Base-by-base conservation (phyloP, 2,888 invertebrate species). In the Rhingia campestris region DNA sequence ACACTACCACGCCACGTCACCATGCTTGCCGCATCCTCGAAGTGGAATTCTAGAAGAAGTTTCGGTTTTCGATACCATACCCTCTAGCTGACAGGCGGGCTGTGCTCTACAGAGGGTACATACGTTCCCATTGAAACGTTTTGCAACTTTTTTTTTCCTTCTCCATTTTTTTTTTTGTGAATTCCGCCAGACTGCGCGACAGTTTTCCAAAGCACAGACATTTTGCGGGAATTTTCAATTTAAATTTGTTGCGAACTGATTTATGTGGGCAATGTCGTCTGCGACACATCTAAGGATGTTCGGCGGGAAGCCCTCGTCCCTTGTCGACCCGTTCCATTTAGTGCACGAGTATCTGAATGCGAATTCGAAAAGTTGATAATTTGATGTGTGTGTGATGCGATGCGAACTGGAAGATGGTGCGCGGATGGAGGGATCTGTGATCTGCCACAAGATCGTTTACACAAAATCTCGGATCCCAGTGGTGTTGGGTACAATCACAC, bases 241-340 rank as follows among this genome's bases (percentile, higher is more conserved):
- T 86, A 82, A 86, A 86, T 86, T 87, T 86, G 79, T 69, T 72
- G 72, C 58, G 66, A 86, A 86, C 86, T 87, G 86, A 86, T 86
- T 86, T 86, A 87, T 86, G 86, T 86, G 86, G 86, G 87, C 86
- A 87, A 84, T 86, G 79, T 72, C 81, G 86, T 85, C 86, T 84
- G 84, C 80, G 84, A 74, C 79, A 84, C 79, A 64, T 74, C 79
- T 45, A 39, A 74, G 64, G 64, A 73, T 59, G 73, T 66, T 64
- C 12, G 43, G 47, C 32, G 69, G 35, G 39, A 35, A n/a, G 39
- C 22, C 49, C 54, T 22, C 49, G 58, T 43, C 9, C 35, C 10
- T 1, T 10, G 45, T 2, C 37, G 33, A n/a, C 45, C 12, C 5
- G 45, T 30, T 39, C 6, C 43, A 4, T 35, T 30, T 35, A 49